These are phyloP conservation scores for Anoplius nigerrimus DNA, from an alignment of 2,888 invertebrate species.

Conservation along the genomic window DNA sequence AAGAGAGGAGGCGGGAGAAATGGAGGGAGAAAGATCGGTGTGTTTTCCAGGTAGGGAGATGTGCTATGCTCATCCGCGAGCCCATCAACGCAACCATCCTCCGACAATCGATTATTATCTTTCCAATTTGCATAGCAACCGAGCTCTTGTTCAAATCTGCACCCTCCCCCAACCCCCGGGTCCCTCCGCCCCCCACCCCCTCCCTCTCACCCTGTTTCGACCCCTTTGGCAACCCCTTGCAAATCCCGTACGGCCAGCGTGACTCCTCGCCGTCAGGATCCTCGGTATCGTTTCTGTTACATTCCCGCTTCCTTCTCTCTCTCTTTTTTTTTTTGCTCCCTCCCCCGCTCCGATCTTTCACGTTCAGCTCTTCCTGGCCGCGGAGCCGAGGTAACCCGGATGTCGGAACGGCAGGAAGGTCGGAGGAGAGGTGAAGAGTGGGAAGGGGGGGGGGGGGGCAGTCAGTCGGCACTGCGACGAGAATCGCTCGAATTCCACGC, in stretches of 20 bases:
- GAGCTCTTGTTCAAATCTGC: constrained; percentile 69
- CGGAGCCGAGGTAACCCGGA: constrained; percentile 12
- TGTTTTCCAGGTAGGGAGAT: constrained; percentile 63
- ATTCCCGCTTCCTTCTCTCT: constrained; percentile 28
- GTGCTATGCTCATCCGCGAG: constrained; percentile 67
- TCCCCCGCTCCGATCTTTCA: constrained; percentile 17
- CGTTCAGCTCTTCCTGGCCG: constrained; percentile 42
- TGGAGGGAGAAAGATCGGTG: constrained; percentile 50
- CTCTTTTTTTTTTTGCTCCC: constrained; percentile 10
- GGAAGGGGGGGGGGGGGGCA: too few species aligned
- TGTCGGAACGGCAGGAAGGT: too few species aligned
- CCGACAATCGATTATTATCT: constrained; percentile 74
- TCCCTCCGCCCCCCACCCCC: background rate
- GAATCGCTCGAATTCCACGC: too few species aligned
- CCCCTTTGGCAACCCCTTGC: constrained; percentile 64
- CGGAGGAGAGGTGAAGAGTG: too few species aligned
- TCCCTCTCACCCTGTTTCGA: constrained; percentile 34
- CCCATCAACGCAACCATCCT: constrained; percentile 70
- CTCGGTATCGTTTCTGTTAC: constrained; percentile 54
- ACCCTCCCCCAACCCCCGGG: constrained; percentile 54
- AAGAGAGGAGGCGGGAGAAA: constrained; percentile 46
- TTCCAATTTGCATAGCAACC: constrained; percentile 74
- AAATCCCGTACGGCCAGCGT: constrained; percentile 57
- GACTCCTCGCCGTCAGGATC: constrained; percentile 45
- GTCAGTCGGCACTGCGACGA: too few species aligned